These are phyloP conservation scores for Heliopora coerulea DNA, from an alignment of 92 coral and sea anemone species.

Conservation along the genomic window DNA sequence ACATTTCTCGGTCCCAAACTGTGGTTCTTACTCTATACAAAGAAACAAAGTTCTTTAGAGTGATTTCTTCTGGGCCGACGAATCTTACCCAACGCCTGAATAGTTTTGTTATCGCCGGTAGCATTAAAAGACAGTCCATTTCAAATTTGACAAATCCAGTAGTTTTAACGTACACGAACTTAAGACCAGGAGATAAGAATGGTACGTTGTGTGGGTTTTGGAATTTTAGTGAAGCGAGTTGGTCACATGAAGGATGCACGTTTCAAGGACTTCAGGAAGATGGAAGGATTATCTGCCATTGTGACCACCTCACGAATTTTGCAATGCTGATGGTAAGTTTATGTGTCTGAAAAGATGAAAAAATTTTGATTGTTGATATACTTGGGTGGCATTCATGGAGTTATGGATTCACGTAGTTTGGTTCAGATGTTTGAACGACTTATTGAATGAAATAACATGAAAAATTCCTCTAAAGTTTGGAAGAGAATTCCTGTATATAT, in stretches of 20 bases:
- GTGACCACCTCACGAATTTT: slow-evolving; percentile 5
- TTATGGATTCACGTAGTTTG: too few relatives aligned
- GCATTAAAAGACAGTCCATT: not conserved
- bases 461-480: too few relatives aligned
- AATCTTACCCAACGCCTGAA: not conserved
- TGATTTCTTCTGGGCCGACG: not conserved
- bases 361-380: too few relatives aligned
- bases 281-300: slow-evolving; percentile 1
- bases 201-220: slow-evolving; percentile 1
- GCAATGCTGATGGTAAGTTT: slow-evolving; percentile 17
- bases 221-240: not conserved
- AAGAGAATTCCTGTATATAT: too few relatives aligned
- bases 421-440: too few relatives aligned
- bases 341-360: not conserved
- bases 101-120: slow-evolving; percentile 8
- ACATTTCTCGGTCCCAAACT: not conserved
- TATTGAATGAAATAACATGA: too few relatives aligned
- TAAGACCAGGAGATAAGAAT: not conserved
- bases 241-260: slow-evolving; percentile 14
- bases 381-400: too few relatives aligned
- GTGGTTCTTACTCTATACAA: not conserved
- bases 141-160: not conserved
- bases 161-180: not conserved
- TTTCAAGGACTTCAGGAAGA: slow-evolving; percentile 4
- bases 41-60: slow-evolving; percentile 7